These are phyloP conservation scores for Cephus sareptanus DNA, from an alignment of 2,888 invertebrate genomes.

Conservation along the genomic window DNA sequence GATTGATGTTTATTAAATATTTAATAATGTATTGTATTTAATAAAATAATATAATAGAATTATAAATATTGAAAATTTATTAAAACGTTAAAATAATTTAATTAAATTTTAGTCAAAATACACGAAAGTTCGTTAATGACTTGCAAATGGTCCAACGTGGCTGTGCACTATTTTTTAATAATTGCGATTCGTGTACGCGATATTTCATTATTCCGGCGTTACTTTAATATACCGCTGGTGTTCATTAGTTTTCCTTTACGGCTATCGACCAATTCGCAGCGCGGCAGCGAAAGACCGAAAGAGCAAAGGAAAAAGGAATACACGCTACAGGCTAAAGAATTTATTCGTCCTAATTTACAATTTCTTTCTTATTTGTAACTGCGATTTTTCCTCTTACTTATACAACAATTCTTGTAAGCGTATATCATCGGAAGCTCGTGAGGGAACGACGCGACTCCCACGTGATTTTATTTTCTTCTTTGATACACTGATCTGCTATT, in stretches of 20 bases:
- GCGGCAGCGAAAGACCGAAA: constrained; percentile 7
- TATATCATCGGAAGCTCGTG: neutral
- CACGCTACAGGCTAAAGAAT: neutral
- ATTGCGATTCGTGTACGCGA: neutral
- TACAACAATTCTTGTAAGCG: neutral
- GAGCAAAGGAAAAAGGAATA: no score
- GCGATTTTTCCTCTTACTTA: neutral
- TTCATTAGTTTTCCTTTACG: constrained; percentile 41
- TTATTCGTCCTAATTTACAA: neutral
- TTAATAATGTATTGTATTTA: no score
- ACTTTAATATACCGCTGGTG: constrained; percentile 20
- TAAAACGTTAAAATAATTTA: no score
- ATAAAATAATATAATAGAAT: no score
- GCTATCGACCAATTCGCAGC: neutral
- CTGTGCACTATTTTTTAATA: neutral
- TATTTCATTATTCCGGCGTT: constrained; percentile 22
- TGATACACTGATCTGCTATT: neutral
- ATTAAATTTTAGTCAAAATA: no score
- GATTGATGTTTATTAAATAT: no score
- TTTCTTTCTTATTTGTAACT: neutral
- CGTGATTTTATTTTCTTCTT: neutral
- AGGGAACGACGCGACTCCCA: neutral
- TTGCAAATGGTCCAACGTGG: neutral
- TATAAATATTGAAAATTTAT: no score
- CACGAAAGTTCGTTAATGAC: neutral